phyloP scores from a whole-genome alignment of 2,113 vertebrate genomes.

The Coracopsis vasa region DNA sequence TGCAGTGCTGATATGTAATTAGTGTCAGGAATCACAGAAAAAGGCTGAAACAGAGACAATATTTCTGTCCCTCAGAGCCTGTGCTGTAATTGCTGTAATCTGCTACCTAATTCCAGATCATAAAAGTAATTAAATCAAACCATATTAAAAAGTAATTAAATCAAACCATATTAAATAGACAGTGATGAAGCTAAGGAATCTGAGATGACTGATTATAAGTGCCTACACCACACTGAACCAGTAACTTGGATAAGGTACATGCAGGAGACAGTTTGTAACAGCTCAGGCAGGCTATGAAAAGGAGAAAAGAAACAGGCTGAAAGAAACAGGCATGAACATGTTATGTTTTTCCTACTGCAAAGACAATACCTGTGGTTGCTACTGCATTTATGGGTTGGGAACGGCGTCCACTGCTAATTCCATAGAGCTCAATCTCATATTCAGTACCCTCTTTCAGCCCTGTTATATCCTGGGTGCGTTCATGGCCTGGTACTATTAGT shows the following conservation, averaged over 20 bases:
- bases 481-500: slow-evolving; percentile 80
- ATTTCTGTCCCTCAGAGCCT: background rate
- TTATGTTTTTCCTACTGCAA: background rate
- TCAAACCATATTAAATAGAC: background rate
- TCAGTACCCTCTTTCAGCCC: slow-evolving; percentile 86
- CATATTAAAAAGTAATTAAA: background rate
- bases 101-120: background rate
- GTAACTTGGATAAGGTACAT: background rate
- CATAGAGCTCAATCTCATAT: slow-evolving; percentile 88
- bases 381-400: slow-evolving; percentile 82
- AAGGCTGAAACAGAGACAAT: background rate
- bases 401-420: slow-evolving; percentile 81
- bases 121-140: background rate
- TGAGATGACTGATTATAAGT: background rate
- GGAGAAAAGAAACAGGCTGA: background rate
- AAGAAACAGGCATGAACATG: background rate
- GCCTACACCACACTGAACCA: background rate
- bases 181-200: background rate
- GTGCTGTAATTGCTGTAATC: background rate
- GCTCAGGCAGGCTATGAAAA: background rate
- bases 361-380: slow-evolving; percentile 90
- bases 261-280: background rate
- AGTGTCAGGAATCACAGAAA: background rate
- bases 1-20: background rate
- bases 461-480: slow-evolving; percentile 79